phyloP scores from a whole-genome alignment of 1,140 invertebrate genomes.

The Lepidotrigona ventralis region DNA sequence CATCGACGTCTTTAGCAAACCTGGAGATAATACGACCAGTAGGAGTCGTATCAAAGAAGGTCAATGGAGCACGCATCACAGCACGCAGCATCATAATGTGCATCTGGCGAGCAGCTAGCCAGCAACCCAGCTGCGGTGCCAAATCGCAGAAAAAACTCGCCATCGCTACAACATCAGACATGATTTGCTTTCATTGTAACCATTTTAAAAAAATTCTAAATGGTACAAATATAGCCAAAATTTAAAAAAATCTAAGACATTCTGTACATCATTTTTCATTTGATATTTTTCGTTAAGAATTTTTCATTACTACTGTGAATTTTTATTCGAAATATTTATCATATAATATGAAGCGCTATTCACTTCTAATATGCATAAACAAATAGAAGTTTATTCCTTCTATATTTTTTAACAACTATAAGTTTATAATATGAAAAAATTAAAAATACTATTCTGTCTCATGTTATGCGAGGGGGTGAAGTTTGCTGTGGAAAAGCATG shows the following conservation, averaged over 20 bases:
- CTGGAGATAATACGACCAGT: conserved; percentile 91
- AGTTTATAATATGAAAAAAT: conserved; percentile 31
- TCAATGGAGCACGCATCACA: conserved; percentile 87
- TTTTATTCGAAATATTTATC: conserved; percentile 2
- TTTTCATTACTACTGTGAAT: conserved; percentile 3
- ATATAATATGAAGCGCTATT: conserved; percentile 1
- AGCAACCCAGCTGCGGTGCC: conserved; percentile 85
- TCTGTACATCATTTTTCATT: conserved; percentile 9
- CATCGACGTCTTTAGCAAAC: conserved; percentile 90
- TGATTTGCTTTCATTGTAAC: conserved; percentile 64
- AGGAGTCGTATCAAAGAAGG: conserved; percentile 94
- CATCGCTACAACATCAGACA: conserved; percentile 83
- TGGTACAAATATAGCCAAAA: background rate
- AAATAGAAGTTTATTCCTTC: conserved; percentile 19
- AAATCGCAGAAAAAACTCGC: conserved; percentile 86
- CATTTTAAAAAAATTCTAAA: conserved; percentile 22
- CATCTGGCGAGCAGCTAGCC: conserved; percentile 86
- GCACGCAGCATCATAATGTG: conserved; percentile 88
- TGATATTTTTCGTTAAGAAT: background rate
- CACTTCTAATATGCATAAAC: conserved; percentile 14
- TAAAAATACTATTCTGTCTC: conserved; percentile 50
- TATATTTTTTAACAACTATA: conserved; percentile 14
- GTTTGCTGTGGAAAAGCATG: conserved; percentile 75
- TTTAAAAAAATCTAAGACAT: conserved; percentile 18
- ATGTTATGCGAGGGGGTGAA: conserved; percentile 70